Evolutionary conservation across 2,888 invertebrate genomes (phyloP), one percentile per base, ranked within the genome.

Genomic region (Mystacides longicornis): DNA sequence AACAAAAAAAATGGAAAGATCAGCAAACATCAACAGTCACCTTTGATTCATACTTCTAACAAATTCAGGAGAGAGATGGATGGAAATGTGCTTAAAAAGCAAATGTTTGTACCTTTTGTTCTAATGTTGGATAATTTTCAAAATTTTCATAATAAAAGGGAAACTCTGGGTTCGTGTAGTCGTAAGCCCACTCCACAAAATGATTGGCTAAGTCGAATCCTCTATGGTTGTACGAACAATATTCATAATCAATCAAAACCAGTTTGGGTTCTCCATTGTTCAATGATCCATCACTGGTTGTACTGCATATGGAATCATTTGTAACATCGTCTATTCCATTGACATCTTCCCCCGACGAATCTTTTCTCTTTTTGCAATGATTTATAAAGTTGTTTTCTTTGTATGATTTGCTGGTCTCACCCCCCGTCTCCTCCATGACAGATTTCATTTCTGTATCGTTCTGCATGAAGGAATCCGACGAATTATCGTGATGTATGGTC

Each of bases 201-300:
- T 96, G 96, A 71, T 96, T 96, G 2, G 95, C 95, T 50, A 96
- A 75, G 71, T 96, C 96, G 71, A 94, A 96, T 0, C 88, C 93
- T 51, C 95, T 79, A 68, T 91, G 91, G 68, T 96, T 95, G 72
- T 96, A 96, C 0, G 94, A 90, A 70, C 94, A 94, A 68, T 95
- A 96, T 72, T 96, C 95, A 68, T 92, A 96, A 69, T 96, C 96
- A 66, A 92, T 93, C 23, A 93, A 77, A 16, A 89, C 86, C 27
- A 93, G 71, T 61, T 81, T 81, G 1, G 83, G 82, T 52, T 81
- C 79, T 0, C 75, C 75, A 1, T 65, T 68, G 45, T 47, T 50
- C 19, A 60, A 23, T 5, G 60, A 60, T n/a, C 54, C 57, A 52
- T 76, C 75, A 0, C 75, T 75, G 0, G 72, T 67, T 1, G 68